Conservation (phyloP, 2,888 invertebrate genomes). For the Apamea anceps region DNA sequence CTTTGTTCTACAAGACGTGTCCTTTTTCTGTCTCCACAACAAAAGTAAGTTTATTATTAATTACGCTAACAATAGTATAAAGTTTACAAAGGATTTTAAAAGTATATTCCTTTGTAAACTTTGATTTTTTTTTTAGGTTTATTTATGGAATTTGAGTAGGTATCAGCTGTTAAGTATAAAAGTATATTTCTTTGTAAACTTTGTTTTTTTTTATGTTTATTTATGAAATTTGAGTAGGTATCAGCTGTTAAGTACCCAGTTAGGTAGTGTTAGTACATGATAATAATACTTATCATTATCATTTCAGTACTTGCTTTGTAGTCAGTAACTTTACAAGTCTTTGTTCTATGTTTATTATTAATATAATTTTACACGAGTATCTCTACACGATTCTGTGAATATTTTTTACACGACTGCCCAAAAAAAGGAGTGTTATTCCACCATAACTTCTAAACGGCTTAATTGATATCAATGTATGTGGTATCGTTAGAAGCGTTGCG, state of each 20-base stretch:
- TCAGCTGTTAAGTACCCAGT: background rate
- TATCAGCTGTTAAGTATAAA: background rate
- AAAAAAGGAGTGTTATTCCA: too few relatives aligned
- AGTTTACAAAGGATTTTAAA: background rate
- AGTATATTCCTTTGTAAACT: background rate
- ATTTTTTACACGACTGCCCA: too few relatives aligned
- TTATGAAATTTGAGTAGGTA: background rate
- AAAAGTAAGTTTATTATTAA: slow-evolving; percentile 26
- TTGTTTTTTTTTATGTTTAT: slow-evolving; percentile 6
- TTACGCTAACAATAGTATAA: background rate
- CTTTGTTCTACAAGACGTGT: background rate
- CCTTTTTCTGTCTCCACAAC: background rate
- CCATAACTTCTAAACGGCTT: too few relatives aligned
- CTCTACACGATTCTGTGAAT: too few relatives aligned
- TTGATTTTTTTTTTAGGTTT: background rate
- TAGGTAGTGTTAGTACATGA: background rate
- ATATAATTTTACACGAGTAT: too few relatives aligned
- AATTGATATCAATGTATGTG: too few relatives aligned
- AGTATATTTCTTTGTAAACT: too few relatives aligned
- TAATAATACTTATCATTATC: too few relatives aligned
- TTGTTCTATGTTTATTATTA: slow-evolving; percentile 18
- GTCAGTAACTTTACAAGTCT: background rate
- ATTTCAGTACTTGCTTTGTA: slow-evolving; percentile 1
- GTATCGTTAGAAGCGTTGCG: too few relatives aligned
- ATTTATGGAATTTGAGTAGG: background rate